Conservation (phyloP, 2,797 vertebrate genomes). For the Sphenodon punctatus region DNA sequence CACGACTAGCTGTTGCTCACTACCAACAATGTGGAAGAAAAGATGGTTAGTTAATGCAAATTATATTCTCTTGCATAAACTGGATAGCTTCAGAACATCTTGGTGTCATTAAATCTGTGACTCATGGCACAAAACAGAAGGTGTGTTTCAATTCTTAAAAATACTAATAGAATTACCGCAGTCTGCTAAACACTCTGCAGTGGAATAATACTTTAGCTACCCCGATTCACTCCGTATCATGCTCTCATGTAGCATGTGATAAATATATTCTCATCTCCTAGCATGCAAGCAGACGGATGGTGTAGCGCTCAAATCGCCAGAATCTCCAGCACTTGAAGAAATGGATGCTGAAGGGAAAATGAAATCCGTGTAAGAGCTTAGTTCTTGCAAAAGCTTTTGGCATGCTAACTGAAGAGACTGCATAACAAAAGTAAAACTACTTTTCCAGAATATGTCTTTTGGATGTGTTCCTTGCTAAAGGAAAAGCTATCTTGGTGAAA, state of each 20-base stretch:
- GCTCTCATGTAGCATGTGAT: slow-evolving; percentile 13
- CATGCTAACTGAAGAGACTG: no score
- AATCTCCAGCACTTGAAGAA: not conserved
- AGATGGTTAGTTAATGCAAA: slow-evolving; percentile 66
- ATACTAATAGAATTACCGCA: slow-evolving; percentile 52
- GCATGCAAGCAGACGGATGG: not conserved
- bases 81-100: slow-evolving; percentile 58
- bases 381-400: slow-evolving; percentile 2
- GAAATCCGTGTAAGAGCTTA: not conserved
- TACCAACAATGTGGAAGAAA: slow-evolving; percentile 56
- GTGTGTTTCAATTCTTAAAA: slow-evolving; percentile 60
- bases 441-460: not conserved
- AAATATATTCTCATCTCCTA: not conserved
- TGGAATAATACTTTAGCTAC: slow-evolving; percentile 22
- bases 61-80: slow-evolving; percentile 66
- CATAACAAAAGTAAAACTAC: not conserved
- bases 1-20: slow-evolving; percentile 27
- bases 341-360: not conserved
- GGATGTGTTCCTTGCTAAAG: not conserved
- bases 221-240: slow-evolving; percentile 6
- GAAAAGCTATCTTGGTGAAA: not conserved
- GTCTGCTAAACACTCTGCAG: slow-evolving; percentile 47
- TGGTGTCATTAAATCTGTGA: slow-evolving; percentile 70
- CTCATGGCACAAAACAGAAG: slow-evolving; percentile 64
- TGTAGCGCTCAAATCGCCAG: not conserved